Evolutionary conservation across 2,888 invertebrate species (phyloP).

Genomic region (Alentia gelatinosa): DNA sequence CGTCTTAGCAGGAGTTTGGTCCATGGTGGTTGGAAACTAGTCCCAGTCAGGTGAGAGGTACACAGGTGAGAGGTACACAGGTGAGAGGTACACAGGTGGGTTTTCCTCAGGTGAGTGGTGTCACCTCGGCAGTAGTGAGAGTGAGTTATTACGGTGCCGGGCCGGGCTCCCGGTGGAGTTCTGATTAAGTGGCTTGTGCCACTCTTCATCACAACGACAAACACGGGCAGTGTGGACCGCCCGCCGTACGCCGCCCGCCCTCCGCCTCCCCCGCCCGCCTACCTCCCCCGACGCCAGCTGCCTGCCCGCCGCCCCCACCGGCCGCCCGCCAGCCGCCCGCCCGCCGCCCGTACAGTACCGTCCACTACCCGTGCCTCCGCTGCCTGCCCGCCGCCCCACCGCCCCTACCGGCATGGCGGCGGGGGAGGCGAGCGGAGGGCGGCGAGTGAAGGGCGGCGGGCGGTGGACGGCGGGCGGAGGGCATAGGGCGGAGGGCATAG

Average conservation of each 20-base stretch:
- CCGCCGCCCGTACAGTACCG: neutral
- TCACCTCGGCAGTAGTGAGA: no score
- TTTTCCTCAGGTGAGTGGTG: no score
- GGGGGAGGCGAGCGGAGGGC: no score
- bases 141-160: neutral
- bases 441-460: no score
- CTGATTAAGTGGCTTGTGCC: slow-evolving; percentile 17
- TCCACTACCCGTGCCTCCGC: neutral
- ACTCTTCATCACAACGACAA: neutral
- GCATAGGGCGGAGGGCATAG: no score
- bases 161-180: neutral
- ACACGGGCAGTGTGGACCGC: neutral
- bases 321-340: neutral
- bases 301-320: neutral
- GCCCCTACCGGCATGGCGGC: no score
- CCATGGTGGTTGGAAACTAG: neutral
- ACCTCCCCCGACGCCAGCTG: neutral
- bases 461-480: no score
- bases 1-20: neutral
- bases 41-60: no score
- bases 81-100: no score
- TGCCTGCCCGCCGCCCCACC: no score
- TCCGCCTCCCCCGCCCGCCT: neutral
- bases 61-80: no score
- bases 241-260: neutral